These are phyloP conservation scores for Psilopsiagon aurifrons DNA, from an alignment of 2,113 vertebrate species.

Conservation along the genomic window DNA sequence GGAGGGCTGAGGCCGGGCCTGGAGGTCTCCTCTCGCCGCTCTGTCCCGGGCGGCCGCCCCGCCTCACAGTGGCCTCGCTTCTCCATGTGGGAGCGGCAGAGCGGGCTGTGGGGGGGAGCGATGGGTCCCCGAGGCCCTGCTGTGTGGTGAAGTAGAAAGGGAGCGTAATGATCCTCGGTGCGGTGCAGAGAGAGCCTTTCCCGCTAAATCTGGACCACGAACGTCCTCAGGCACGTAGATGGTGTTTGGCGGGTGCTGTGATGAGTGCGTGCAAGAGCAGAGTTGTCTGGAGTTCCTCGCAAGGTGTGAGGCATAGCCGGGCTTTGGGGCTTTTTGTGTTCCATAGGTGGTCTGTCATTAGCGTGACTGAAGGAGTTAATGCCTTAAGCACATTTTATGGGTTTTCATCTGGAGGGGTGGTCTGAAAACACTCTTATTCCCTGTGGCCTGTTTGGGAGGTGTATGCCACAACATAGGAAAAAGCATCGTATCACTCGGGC, in stretches of 20 bases:
- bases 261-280: fast-evolving
- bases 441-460: not conserved
- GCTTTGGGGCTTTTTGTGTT: fast-evolving
- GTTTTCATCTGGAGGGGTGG: not conserved
- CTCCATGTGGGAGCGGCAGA: fast-evolving
- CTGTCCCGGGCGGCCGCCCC: not conserved
- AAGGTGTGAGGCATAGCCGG: not conserved
- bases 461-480: fast-evolving
- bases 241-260: not conserved
- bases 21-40: not conserved
- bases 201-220: fast-evolving
- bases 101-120: not conserved
- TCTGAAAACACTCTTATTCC: not conserved
- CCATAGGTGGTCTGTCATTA: fast-evolving
- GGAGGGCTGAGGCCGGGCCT: too few relatives aligned
- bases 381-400: fast-evolving
- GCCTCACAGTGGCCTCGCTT: not conserved
- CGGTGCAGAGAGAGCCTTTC: fast-evolving
- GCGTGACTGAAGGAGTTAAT: not conserved
- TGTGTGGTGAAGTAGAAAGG: not conserved
- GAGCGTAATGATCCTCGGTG: fast-evolving
- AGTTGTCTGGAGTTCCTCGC: fast-evolving
- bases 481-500: fast-evolving
- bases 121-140: not conserved
- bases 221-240: fast-evolving